Evolutionary conservation across 2,888 invertebrate species (phyloP).

Genomic region (Lamellibrachia satsuma): DNA sequence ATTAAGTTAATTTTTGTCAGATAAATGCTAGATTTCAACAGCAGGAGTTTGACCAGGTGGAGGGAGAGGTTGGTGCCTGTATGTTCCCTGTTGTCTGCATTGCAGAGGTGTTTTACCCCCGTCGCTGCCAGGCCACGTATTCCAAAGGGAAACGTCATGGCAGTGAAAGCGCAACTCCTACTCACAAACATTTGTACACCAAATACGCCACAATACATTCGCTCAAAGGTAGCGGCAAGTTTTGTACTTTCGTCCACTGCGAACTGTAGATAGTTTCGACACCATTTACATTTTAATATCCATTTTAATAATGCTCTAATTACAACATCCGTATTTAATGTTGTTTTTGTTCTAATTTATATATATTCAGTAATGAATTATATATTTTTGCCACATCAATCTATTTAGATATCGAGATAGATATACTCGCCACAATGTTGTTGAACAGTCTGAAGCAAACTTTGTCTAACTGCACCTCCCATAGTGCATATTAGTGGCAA

Average conservation of each 20-base stretch:
- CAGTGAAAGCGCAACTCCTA: neutral
- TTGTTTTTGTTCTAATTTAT: too few relatives aligned
- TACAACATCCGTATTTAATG: too few relatives aligned
- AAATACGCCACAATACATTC: neutral
- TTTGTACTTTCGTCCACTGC: neutral
- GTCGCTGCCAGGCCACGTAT: neutral
- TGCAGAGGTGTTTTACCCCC: neutral
- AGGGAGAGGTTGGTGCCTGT: neutral
- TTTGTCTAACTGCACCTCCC: neutral
- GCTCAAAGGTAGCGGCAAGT: neutral
- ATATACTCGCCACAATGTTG: neutral
- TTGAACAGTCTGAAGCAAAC: neutral
- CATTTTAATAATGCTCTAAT: too few relatives aligned
- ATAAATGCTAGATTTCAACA: neutral
- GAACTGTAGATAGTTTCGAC: neutral
- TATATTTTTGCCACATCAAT: too few relatives aligned
- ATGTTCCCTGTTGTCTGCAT: neutral
- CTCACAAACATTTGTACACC: neutral
- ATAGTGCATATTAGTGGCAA: neutral
- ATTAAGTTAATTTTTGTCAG: neutral
- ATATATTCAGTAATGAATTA: too few relatives aligned
- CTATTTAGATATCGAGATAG: neutral
- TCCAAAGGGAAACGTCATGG: conserved; percentile 17
- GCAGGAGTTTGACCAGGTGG: neutral
- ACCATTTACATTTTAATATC: too few relatives aligned